Evolutionary conservation across 2,888 invertebrate genomes (phyloP), one percentile per base, ranked within the genome.

Genomic region (Endotricha flammealis): DNA sequence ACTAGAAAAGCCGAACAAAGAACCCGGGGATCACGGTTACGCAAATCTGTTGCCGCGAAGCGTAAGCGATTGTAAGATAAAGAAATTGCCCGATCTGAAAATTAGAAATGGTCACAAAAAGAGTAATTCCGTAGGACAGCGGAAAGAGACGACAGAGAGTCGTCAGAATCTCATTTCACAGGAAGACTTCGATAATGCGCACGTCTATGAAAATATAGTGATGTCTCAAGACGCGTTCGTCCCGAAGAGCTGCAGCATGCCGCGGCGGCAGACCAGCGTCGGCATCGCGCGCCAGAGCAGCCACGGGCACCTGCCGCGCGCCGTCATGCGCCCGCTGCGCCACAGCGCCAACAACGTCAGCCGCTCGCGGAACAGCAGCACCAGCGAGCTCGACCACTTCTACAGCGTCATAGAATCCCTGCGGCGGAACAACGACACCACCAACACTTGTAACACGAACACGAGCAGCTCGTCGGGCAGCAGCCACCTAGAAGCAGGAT

Each of bases 181-280:
- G 9, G 87, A 87, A 36, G 85, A 85, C 41, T 51, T 57, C 37
- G 81, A 79, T 35, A 57, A 60, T 50, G 64, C 72, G 5, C 87
- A 87, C 50, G 78, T 87, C 23, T 87, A 87, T 51, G 87, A 87
- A 46, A 87, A 87, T 59, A 59, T 87, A 1, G 50, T 74, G 4
- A 38, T 65, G 52, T 50, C 68, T 12, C 66, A 66, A 44, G 82
- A 81, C 20, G 44, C 69, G 2, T 75, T 77, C 54, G 73, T 75
- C 12, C 77, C 82, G 17, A 75, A 72, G 46, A 86, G 80, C 46
- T 83, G 85, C 53, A 85, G 79, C 52, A 85, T 86, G 86, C 87
- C 87, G 31, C 74, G 87, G 1, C 69, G 85, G 10, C 76, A 74
- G 40, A 64, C 74, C 28, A 59, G 63, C 40, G 70, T 50, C 40